Evolutionary conservation across 2,888 invertebrate species (phyloP), one percentile per base, ranked within the genome.

Genomic region (Ectemnius lituratus): DNA sequence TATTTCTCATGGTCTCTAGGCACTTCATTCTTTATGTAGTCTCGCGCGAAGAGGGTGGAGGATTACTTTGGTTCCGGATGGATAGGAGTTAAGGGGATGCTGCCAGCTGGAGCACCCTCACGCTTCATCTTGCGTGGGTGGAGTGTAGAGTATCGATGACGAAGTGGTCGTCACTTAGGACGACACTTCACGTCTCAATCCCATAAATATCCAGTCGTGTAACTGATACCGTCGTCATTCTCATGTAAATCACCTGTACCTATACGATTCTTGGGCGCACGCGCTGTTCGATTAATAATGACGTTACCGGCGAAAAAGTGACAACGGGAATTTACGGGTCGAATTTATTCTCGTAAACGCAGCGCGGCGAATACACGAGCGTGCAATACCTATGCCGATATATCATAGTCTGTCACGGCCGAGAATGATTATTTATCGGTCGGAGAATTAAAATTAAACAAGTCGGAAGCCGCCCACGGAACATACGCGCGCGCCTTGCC

Each of bases 1-100:
- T 37, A 37, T 37, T 8, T 37, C 37, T 37, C 37, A 37, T 37
- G 8, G 37, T 37, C 37, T 11, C 37, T 11, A 11, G 37, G 37
- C 37, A 37, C 37, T 37, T 11, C 37, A 37, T 37, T 37, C 37
- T 37, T 37, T 37, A 37, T 37, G 37, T 37, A 37, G 37, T 37
- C 37, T 37, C 37, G 37, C 37, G 37, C 37, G 37, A 37, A 37
- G 37, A 37, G 37, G 37, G 37, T 37, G 37, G 37, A 6, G 37
- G 37, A 37, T 37, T 37, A 78, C 75, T 70, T 70, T 73, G 70
- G 58, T 79, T 67, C 47, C 67, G 61, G 64, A 66, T 70, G 70
- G 76, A 76, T 68, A 75, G 81, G 77, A 81, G 75, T 79, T 81
- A 81, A 79, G 81, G 79, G 81, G 79, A 73, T 77, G 73, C 81